phyloP scores from a whole-genome alignment of 1,140 invertebrate species.

The Drosophila sulfurigaster region DNA sequence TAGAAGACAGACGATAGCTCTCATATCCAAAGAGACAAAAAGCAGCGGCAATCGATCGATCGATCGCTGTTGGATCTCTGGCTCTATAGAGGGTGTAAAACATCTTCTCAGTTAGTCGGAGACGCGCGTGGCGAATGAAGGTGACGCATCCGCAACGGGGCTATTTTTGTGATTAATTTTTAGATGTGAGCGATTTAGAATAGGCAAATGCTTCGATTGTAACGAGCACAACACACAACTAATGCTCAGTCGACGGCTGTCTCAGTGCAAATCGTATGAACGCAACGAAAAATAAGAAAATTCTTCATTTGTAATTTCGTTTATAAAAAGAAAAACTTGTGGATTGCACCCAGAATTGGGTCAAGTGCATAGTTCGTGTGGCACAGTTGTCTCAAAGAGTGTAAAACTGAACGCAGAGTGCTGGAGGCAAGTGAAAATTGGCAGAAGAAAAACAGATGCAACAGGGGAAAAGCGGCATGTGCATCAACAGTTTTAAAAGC shows the following conservation, averaged over 20 bases:
- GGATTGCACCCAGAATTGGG: constrained; percentile 22
- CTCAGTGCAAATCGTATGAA: constrained; percentile 9
- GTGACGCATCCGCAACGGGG: constrained; percentile 56
- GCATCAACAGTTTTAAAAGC: constrained; percentile 40
- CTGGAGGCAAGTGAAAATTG: constrained; percentile 54
- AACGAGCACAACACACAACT: constrained; percentile 5
- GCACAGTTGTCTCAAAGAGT: constrained; percentile 23
- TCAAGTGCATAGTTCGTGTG: constrained; percentile 67
- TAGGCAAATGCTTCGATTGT: constrained; percentile 21
- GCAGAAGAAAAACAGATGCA: constrained; percentile 61
- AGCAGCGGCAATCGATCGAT: constrained; percentile 34
- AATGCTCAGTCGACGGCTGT: constrained; percentile 1
- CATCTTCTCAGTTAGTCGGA: constrained; percentile 57
- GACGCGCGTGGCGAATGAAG: constrained; percentile 46
- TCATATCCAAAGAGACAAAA: constrained; percentile 54
- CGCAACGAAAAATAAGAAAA: neutral
- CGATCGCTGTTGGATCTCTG: constrained; percentile 60
- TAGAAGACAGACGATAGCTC: constrained; percentile 11
- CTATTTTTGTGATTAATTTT: constrained; percentile 69
- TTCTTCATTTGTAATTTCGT: neutral
- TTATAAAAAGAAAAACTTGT: neutral
- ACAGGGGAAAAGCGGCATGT: constrained; percentile 32
- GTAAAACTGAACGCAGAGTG: constrained; percentile 34
- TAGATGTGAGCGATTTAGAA: constrained; percentile 22
- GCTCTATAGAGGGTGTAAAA: constrained; percentile 40